These are phyloP conservation scores for Esperia sulphurella DNA, from an alignment of 2,888 invertebrate species.

Conservation along the genomic window DNA sequence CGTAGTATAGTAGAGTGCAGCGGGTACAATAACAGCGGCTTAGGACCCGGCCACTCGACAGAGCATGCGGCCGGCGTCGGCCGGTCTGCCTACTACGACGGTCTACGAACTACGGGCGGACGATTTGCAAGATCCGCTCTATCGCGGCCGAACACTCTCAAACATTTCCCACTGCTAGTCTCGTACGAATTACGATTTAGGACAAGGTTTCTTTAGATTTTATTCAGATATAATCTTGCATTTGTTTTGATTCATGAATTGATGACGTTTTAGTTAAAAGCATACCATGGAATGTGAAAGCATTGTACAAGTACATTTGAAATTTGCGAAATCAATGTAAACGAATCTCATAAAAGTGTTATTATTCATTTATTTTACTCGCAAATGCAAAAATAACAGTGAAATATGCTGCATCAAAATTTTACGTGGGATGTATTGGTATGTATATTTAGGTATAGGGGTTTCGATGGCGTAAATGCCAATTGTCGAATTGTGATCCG, in stretches of 20 bases:
- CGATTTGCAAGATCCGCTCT: slow-evolving; percentile 69
- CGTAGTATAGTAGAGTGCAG: slow-evolving; percentile 10
- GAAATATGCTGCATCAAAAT: neutral
- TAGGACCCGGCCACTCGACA: slow-evolving; percentile 33
- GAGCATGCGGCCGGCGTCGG: too few species aligned
- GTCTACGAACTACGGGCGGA: slow-evolving; percentile 13
- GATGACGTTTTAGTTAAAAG: slow-evolving; percentile 27
- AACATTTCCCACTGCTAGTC: slow-evolving; percentile 31
- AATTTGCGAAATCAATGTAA: neutral
- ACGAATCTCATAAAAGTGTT: neutral
- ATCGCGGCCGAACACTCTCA: slow-evolving; percentile 52
- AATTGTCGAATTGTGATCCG: slow-evolving; percentile 77
- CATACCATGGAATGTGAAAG: neutral
- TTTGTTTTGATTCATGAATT: too few species aligned
- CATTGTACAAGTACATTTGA: too few species aligned
- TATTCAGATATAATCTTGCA: too few species aligned
- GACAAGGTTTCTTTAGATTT: too few species aligned
- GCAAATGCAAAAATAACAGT: slow-evolving; percentile 1
- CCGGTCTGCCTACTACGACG: slow-evolving; percentile 12
- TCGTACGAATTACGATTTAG: too few species aligned
- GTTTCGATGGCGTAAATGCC: slow-evolving; percentile 67
- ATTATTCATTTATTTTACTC: neutral
- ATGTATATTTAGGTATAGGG: slow-evolving; percentile 27
- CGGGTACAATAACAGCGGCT: slow-evolving; percentile 45
- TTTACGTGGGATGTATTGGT: neutral